A percentile compares a stretch with the other conserved stretches of the same genome.
These are phyloP conservation scores for Torymus tubicola DNA, from an alignment of 2,888 invertebrate species.

Conservation along the genomic window DNA sequence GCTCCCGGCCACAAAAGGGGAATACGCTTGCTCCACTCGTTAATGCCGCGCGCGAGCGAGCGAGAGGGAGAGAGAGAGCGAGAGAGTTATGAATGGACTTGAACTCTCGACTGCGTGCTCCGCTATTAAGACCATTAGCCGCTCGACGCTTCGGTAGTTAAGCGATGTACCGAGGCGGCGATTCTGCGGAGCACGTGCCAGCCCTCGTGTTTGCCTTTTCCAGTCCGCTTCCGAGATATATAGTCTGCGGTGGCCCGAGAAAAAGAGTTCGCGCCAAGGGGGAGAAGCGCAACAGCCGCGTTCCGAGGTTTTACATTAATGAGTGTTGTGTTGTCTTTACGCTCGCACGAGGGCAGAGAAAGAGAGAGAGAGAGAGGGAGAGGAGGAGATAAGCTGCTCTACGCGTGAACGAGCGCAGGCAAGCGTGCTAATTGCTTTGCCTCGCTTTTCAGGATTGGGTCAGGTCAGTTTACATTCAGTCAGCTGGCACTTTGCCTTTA, in stretches of 20 bases:
- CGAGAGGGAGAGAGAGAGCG: conserved; percentile 28
- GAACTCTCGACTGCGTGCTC: conserved; percentile 46
- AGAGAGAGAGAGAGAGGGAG: background rate
- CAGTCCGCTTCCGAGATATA: background rate
- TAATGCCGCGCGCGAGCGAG: conserved; percentile 17
- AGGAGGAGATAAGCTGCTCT: conserved; percentile 60
- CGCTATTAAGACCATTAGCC: conserved; percentile 65
- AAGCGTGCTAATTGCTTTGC: conserved; percentile 63
- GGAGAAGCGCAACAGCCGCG: too few species aligned
- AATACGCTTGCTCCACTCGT: conserved; percentile 50
- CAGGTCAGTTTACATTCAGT: conserved; percentile 65
- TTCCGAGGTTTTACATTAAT: conserved; percentile 1
- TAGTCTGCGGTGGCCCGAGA: background rate
- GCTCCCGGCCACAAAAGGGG: conserved; percentile 52
- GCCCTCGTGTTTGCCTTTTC: background rate
- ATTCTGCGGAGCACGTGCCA: conserved; percentile 49
- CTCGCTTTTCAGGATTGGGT: conserved; percentile 63
- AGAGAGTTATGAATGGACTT: conserved; percentile 67
- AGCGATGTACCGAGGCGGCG: conserved; percentile 58
- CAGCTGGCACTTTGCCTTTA: conserved; percentile 46
- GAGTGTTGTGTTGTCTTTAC: background rate
- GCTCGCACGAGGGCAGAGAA: too few species aligned
- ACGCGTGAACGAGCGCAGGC: conserved; percentile 35
- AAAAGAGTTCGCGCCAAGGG: conserved; percentile 15
- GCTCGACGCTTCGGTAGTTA: conserved; percentile 50